Conservation (phyloP, 2,888 invertebrate species). For the Linnaemya vulpina region DNA sequence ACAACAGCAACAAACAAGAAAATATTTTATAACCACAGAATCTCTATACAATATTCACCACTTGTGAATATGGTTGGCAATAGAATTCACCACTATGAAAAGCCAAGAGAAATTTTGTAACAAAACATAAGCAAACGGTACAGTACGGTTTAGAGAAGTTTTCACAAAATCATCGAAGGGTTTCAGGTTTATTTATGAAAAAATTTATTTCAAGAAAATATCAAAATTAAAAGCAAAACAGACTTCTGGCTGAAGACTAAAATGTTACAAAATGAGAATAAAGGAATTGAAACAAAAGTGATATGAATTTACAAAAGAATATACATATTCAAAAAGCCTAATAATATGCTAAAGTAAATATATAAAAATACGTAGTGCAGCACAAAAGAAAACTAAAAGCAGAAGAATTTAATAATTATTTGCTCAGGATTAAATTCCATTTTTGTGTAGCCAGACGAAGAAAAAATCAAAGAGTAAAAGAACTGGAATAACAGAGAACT, state of each 20-base stretch:
- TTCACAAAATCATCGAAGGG: conserved; percentile 70
- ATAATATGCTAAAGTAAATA: conserved; percentile 50
- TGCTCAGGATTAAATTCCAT: conserved; percentile 41
- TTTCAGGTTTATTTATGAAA: conserved; percentile 67
- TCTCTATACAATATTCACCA: conserved; percentile 51
- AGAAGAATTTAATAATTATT: conserved; percentile 60
- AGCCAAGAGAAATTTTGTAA: conserved; percentile 55
- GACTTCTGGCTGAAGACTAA: conserved; percentile 25
- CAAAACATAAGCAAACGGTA: conserved; percentile 67
- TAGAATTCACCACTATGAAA: conserved; percentile 41
- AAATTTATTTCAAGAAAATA: conserved; percentile 31
- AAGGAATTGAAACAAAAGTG: conserved; percentile 60
- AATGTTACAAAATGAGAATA: conserved; percentile 14
- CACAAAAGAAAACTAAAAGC: conserved; percentile 22
- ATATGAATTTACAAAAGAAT: conserved; percentile 28
- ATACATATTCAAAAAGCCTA: conserved; percentile 30
- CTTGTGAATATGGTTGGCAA: conserved; percentile 14
- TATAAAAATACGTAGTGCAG: conserved; percentile 10
- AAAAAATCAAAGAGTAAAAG: conserved; percentile 29
- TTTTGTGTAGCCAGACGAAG: conserved; percentile 54
- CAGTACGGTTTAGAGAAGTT: conserved; percentile 71
- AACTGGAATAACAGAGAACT: neutral
- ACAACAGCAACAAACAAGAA: neutral
- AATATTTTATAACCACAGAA: neutral
- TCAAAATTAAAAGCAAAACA: conserved; percentile 18